Evolutionary conservation across 1,140 invertebrate species (phyloP), one percentile per base, ranked within the genome.

Genomic region (Danaus plexippus): DNA sequence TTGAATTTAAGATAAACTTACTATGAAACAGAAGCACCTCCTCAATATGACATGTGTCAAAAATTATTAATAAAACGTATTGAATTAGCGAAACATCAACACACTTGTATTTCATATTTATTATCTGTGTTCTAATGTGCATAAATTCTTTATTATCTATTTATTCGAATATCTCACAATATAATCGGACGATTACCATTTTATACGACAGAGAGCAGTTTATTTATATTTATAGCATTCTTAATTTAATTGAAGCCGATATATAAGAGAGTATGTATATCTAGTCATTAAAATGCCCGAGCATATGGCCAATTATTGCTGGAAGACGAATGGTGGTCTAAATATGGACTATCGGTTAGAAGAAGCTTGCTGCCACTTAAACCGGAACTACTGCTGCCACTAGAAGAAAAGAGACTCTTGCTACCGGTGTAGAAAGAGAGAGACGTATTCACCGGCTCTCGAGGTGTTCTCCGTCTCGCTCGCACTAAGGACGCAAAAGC

Each of bases 401-500:
- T 87, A 9, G 85, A 87, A 9, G 86, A 88, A 59, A 88, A 88
- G 48, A 88, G 65, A 56, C 87, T 88, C 60, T 88, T 88, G 49
- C 86, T 88, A 40, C 87, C 85, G 10, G 86, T 87, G 63, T 88
- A 88, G 73, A 88, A 85, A 41, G 86, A 88, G 47, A 88, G 80
- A 6, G 87, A 87, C 45, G 86, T 87, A 64, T 87, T 82, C 50
- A 86, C 55, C 10, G 79, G 83, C 42, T 88, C 86, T 7, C 76
- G 66, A 9, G 76, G 75, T 10, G 78, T 67, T 55, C 85, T 80
- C 54, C 84, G 73, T 67, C 90, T 88, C 8, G 90, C 88, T 74
- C 89, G 87, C 50, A 92, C 88, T 44, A 92, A 76, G 1, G 91
- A 91, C 13, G 89, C 89, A 53, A 92, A 89, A 10, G 91, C 90